A percentile compares a stretch with the other conserved stretches of the same genome.
phyloP scores from a whole-genome alignment of 2,888 invertebrate species.

The Eupithecia insigniata region DNA sequence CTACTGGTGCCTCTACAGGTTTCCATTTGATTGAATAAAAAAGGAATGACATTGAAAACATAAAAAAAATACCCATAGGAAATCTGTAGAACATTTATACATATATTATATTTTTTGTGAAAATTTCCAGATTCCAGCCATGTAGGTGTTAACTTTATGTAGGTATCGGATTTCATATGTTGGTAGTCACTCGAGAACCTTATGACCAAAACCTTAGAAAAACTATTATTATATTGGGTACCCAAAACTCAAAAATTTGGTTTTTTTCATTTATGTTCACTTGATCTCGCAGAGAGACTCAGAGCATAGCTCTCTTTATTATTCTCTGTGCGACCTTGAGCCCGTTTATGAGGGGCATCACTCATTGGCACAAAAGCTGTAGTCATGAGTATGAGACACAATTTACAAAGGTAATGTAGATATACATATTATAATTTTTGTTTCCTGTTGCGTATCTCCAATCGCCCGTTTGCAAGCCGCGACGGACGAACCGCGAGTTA shows the following conservation, averaged over 20 bases:
- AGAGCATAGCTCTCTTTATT: background rate
- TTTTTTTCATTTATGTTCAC: background rate
- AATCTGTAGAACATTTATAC: too few relatives aligned
- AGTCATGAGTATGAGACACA: background rate
- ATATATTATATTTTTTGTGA: too few relatives aligned
- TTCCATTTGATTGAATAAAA: background rate
- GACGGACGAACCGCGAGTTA: slow-evolving; percentile 46
- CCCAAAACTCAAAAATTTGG: background rate
- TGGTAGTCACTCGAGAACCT: background rate
- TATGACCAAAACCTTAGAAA: too few relatives aligned
- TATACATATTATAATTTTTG: too few relatives aligned
- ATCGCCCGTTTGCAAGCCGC: slow-evolving; percentile 13
- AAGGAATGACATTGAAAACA: background rate
- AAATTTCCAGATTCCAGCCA: too few relatives aligned
- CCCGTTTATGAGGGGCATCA: background rate
- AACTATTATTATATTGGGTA: too few relatives aligned
- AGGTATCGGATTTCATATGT: too few relatives aligned
- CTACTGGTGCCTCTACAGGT: too few relatives aligned
- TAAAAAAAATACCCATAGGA: background rate
- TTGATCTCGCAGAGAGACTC: background rate
- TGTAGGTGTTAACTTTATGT: too few relatives aligned
- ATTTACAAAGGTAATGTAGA: background rate
- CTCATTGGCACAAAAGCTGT: background rate
- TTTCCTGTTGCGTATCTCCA: background rate
- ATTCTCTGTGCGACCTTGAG: background rate